Percentiles rank a stretch among this genome's conserved stretches.
phyloP scores from a whole-genome alignment of 2,113 vertebrate genomes.

The Heterochromis multidens region DNA sequence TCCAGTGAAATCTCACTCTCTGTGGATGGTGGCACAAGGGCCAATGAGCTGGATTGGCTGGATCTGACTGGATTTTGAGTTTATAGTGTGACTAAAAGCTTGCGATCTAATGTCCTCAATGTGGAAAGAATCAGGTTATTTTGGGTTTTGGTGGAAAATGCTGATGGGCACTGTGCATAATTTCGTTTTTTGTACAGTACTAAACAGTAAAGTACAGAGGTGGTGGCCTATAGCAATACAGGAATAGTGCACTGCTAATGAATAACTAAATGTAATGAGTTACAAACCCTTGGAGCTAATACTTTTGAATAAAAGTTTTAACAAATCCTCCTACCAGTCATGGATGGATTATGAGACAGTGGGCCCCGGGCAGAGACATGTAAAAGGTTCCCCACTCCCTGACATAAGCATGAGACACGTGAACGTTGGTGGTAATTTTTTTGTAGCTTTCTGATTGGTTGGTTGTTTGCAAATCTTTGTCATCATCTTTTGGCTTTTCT shows the following conservation, averaged over 20 bases:
- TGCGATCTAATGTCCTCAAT: constrained; percentile 41
- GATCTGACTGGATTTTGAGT: constrained; percentile 49
- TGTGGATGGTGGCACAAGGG: constrained; percentile 16
- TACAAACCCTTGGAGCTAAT: neutral
- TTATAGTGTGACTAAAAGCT: constrained; percentile 35
- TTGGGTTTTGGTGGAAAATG: neutral
- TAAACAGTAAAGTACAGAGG: neutral
- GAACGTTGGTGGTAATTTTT: neutral
- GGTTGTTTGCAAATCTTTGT: neutral
- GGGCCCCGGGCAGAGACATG: neutral
- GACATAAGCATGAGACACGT: neutral
- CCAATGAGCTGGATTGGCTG: constrained; percentile 30
- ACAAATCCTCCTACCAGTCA: neutral
- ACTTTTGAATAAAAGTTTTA: neutral
- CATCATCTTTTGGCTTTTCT: neutral
- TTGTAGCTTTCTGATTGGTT: neutral
- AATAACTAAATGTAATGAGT: neutral
- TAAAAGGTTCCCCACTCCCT: neutral
- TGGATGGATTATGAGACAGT: neutral
- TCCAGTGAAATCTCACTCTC: constrained; percentile 34
- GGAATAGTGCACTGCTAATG: neutral
- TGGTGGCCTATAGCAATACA: neutral
- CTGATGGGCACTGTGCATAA: neutral
- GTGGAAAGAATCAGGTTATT: constrained; percentile 4
- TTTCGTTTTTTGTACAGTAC: neutral